These are phyloP conservation scores for Mustela nigripes DNA, from an alignment of 2,113 vertebrate genomes.

Conservation along the genomic window DNA sequence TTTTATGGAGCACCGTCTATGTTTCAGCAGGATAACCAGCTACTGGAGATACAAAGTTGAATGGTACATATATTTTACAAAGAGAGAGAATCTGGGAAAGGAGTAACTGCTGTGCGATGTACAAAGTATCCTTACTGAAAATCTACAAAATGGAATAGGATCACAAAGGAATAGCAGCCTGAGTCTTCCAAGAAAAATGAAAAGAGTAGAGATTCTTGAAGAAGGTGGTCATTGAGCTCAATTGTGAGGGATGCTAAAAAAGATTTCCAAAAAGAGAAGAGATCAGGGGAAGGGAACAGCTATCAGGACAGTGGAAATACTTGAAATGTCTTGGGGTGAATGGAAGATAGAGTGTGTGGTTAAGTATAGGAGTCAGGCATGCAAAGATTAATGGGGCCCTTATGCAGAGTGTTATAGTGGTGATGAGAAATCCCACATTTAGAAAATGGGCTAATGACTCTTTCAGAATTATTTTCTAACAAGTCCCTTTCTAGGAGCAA, in stretches of 20 bases:
- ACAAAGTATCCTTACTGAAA: background rate
- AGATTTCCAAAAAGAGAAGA: background rate
- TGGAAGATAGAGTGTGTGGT: background rate
- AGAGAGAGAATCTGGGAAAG: background rate
- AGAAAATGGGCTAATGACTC: background rate
- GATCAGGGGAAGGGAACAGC: background rate
- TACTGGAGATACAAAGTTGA: background rate
- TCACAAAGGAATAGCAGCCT: background rate
- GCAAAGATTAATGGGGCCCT: background rate
- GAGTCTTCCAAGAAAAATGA: constrained; percentile 6
- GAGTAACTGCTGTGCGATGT: background rate
- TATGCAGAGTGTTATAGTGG: background rate
- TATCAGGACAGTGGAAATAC: background rate
- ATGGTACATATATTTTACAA: background rate
- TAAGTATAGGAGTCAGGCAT: background rate
- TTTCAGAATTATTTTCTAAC: background rate
- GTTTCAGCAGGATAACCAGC: background rate
- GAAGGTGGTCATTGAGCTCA: constrained; percentile 13
- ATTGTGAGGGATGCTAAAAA: background rate
- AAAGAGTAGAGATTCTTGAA: constrained; percentile 23
- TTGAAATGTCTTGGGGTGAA: background rate
- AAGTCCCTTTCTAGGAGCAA: background rate
- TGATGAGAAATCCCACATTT: background rate
- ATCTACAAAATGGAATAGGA: background rate
- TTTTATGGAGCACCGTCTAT: background rate